These are phyloP conservation scores for Labeo rohita DNA, from an alignment of 2,113 vertebrate genomes.

Conservation along the genomic window DNA sequence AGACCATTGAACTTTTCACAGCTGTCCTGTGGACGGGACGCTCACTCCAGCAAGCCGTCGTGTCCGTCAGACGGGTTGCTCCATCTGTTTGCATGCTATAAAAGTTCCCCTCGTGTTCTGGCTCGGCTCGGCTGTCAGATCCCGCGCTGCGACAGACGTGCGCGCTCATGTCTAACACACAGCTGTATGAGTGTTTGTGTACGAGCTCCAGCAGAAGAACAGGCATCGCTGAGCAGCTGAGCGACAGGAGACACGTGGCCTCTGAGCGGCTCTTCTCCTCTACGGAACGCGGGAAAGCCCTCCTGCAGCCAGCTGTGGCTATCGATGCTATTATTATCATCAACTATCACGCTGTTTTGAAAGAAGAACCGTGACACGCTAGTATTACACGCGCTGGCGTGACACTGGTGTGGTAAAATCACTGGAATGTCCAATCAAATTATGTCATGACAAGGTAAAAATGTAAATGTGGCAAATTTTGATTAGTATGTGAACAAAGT, in stretches of 20 bases:
- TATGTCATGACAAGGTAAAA: not conserved
- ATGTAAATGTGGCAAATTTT: too few relatives aligned
- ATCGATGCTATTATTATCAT: conserved; percentile 59
- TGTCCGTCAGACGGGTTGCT: not conserved
- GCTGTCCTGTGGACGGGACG: not conserved
- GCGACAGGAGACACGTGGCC: conserved; percentile 67
- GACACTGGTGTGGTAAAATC: not conserved
- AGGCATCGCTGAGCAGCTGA: conserved; percentile 66
- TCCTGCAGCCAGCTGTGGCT: conserved; percentile 57
- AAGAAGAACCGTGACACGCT: not conserved
- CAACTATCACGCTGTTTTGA: conserved; percentile 22
- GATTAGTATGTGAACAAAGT: too few relatives aligned
- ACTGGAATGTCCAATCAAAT: not conserved
- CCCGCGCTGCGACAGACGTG: conserved; percentile 20
- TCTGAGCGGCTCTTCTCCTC: conserved; percentile 27
- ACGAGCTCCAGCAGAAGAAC: conserved; percentile 29
- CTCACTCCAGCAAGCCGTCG: not conserved
- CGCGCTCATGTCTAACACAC: conserved; percentile 60
- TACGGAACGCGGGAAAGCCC: not conserved
- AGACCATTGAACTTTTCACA: conserved; percentile 15
- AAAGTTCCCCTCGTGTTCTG: conserved; percentile 6
- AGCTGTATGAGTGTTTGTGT: conserved; percentile 49
- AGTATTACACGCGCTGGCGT: not conserved
- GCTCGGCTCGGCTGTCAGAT: conserved; percentile 22
- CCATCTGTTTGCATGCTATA: not conserved